Base-by-base conservation (phyloP, 2,797 vertebrate species). In the Acipenser transmontanus region DNA sequence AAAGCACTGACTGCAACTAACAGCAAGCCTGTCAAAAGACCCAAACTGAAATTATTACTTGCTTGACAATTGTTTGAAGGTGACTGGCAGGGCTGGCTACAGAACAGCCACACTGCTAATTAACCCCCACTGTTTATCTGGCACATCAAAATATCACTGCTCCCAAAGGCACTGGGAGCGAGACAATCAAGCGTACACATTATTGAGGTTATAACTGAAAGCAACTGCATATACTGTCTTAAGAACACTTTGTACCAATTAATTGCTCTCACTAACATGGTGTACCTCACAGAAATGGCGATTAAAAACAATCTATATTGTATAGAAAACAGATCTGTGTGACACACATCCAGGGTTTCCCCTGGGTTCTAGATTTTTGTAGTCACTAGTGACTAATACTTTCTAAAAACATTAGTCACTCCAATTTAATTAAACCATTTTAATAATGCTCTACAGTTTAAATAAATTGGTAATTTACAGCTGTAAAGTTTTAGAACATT, bases 51-150 rank as follows among this genome's bases (percentile, higher is more conserved):
- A 34, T 34, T 34, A 34, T 34, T 34, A 34, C 54, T 13, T 13
- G 12, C 7, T 11, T n/a, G 54, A 63, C 6, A 57, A 34, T 1
- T 64, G 63, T 59, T 14, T 61, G 62, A 69, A 65, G 67, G 52
- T 60, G 62, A 69, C 68, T 20, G 51, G 34, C 34, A 69, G 62
- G 20, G 8, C 8, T 65, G 34, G 52, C n/a, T 65, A 59, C 14
- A 59, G 34, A 51, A 14, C 2, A 59, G 54, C 51, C 14, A 64
- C 17, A 10, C 34, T 69, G 52, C 49, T 65, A 68, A 69, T 69
- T 59, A 64, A 69, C 62, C 66, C 3, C 52, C 66, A 49, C 12
- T 65, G 11, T 59, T 48, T 59, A 49, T 69, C 47, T 69, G 17
- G 62, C 62, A 64, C 13, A 48, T 4, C 50, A 69, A 47, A 59